These are phyloP conservation scores for Gonioctena quinquepunctata DNA, from an alignment of 1,140 invertebrate genomes.

Conservation along the genomic window DNA sequence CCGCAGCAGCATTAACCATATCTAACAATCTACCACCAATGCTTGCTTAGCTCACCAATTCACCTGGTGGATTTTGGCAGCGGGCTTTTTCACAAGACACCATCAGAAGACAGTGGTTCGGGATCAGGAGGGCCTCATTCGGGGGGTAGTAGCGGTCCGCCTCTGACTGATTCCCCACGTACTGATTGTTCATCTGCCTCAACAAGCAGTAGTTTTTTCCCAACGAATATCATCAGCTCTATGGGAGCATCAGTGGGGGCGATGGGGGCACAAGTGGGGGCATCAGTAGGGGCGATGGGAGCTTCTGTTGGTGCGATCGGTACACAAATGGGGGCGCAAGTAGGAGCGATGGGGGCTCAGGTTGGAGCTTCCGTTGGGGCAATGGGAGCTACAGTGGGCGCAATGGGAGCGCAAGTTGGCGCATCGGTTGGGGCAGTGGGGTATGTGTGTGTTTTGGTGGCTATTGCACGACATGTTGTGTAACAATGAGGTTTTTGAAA, in stretches of 20 bases:
- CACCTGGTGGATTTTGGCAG: slow-evolving; percentile 88
- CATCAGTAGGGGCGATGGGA: slow-evolving; percentile 45
- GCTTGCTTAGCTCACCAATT: slow-evolving; percentile 74
- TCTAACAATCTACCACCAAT: slow-evolving; percentile 11
- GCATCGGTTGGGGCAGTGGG: slow-evolving; percentile 50
- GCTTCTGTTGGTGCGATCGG: slow-evolving; percentile 49
- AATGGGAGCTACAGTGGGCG: slow-evolving; percentile 45
- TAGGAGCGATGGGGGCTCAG: slow-evolving; percentile 44
- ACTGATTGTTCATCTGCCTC: slow-evolving; percentile 16
- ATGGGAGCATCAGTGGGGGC: slow-evolving; percentile 47
- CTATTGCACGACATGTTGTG: background rate
- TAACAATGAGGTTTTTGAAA: background rate
- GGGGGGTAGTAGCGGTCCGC: slow-evolving; percentile 55
- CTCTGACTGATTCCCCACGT: slow-evolving; percentile 54
- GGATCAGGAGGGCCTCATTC: slow-evolving; percentile 52
- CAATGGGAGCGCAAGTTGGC: slow-evolving; percentile 43
- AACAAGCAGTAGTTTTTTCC: slow-evolving; percentile 48
- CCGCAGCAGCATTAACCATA: background rate
- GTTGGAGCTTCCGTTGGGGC: slow-evolving; percentile 50
- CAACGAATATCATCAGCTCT: slow-evolving; percentile 52
- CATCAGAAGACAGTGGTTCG: slow-evolving; percentile 75
- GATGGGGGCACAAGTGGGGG: slow-evolving; percentile 48
- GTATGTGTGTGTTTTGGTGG: slow-evolving; percentile 47
- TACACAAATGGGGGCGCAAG: slow-evolving; percentile 46
- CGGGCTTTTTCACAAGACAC: slow-evolving; percentile 84